Evolutionary conservation across 2,797 vertebrate genomes (phyloP), one percentile per base, ranked within the genome.

Genomic region (Cyprinodon diabolis): DNA sequence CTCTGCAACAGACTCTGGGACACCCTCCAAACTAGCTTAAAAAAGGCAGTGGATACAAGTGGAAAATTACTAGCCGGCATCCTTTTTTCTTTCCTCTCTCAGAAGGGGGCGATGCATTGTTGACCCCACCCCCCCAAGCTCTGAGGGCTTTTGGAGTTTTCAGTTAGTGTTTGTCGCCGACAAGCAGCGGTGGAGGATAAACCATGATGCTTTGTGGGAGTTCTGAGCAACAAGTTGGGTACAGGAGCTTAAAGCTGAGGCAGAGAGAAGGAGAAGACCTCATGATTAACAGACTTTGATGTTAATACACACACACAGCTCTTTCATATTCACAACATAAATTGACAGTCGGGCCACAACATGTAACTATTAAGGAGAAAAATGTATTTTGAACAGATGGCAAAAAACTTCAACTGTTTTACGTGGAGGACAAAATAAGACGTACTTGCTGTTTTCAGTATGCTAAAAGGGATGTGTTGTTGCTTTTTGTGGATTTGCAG

Each of bases 381-480:
- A 84, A 90, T 92, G 85, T 30, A 48, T 95, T 95, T 96, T 96
- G 95, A 94, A 92, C 94, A 96, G 93, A 95, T 95, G 95, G 93
- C 85, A 86, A 94, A 94, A 87, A 87, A 85, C 80, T 81, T 89
- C 87, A 58, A 87, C 87, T 91, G 94, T 92, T 62, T 40, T 10
- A 62, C 37, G 86, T 96, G 94, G 93, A 93, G 91, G 91, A 93
- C 54, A 69, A 47, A 25, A 57, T 7, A 87, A 79, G 86, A 84
- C 60, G 37, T 88, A 79, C 84, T 93, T 95, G 95, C 94, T 95
- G 94, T 96, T 93, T 43, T 90, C 94, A 95, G 93, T 94, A 86
- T 96, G 94, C 95, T 96, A 96, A 97, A 97, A 96, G 96, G 96
- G 96, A 97, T 96, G 94, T 94, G 95, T 95, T 96, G 94, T 95